Conservation (phyloP, 2,888 invertebrate species). For the Brassicogethes aeneus region DNA sequence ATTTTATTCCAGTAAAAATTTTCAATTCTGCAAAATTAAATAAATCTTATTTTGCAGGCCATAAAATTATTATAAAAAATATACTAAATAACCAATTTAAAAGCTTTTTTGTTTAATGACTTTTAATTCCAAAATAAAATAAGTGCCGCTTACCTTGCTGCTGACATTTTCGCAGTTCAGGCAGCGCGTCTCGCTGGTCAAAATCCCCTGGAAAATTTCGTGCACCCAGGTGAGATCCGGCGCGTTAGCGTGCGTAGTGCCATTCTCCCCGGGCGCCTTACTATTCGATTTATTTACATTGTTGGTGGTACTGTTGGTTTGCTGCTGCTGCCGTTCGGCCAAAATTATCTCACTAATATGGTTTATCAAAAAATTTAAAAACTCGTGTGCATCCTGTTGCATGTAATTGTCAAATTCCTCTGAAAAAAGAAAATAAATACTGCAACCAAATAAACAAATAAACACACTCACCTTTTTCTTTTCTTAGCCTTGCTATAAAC, state of each 20-base stretch:
- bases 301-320: constrained; percentile 41
- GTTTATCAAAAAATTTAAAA: constrained; percentile 97
- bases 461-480: constrained; percentile 77
- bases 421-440: constrained; percentile 42
- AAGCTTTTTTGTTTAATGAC: too few species aligned
- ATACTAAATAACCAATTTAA: too few species aligned
- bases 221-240: constrained; percentile 98
- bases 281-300: constrained; percentile 43
- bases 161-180: constrained; percentile 99
- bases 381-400: constrained; percentile 99
- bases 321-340: constrained; percentile 71
- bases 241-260: constrained; percentile 43
- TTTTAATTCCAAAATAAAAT: too few species aligned
- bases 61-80: too few species aligned
- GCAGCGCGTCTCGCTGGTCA: constrained; percentile 98
- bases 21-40: too few species aligned
- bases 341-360: constrained; percentile 93
- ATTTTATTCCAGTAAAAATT: too few species aligned
- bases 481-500: constrained; percentile 94
- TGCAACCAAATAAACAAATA: too few species aligned
- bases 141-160: too few species aligned
- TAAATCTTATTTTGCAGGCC: too few species aligned
- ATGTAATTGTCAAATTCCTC: constrained; percentile 99
- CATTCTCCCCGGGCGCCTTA: constrained; percentile 46
- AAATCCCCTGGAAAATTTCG: constrained; percentile 98